Conservation (phyloP, 1,140 invertebrate genomes). For the Vanessa tameamea region DNA sequence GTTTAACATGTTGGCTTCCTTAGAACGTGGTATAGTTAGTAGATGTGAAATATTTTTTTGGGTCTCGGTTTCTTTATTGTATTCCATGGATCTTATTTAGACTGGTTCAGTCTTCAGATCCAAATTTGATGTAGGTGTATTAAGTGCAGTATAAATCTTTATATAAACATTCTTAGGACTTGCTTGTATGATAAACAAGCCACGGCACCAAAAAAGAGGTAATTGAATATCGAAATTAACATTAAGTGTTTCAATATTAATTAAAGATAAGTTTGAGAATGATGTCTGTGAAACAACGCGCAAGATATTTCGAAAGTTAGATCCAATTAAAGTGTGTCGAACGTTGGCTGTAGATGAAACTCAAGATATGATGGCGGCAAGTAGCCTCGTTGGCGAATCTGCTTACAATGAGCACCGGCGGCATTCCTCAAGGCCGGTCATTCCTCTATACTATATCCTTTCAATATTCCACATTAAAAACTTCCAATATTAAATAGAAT, state of each 20-base stretch:
- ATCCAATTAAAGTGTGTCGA: constrained; percentile 46
- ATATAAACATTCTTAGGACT: too few relatives aligned
- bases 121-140: too few relatives aligned
- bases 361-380: constrained; percentile 50
- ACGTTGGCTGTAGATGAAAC: constrained; percentile 51
- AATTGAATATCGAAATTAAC: background rate
- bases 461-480: constrained; percentile 12
- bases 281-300: constrained; percentile 31
- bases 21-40: too few relatives aligned
- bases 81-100: too few relatives aligned
- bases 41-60: too few relatives aligned
- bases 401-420: constrained; percentile 48
- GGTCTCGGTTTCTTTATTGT: too few relatives aligned
- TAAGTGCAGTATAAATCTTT: too few relatives aligned
- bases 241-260: background rate
- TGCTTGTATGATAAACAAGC: too few relatives aligned
- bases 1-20: too few relatives aligned
- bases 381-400: constrained; percentile 45
- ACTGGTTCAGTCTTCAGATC: too few relatives aligned
- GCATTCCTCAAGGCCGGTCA: constrained; percentile 70
- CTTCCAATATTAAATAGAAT: background rate
- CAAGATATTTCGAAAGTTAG: constrained; percentile 43
- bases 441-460: constrained; percentile 42
- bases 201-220: too few relatives aligned
- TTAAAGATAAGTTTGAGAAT: background rate